phyloP scores from a whole-genome alignment of 2,113 vertebrate genomes.

The Dissostichus mawsoni region DNA sequence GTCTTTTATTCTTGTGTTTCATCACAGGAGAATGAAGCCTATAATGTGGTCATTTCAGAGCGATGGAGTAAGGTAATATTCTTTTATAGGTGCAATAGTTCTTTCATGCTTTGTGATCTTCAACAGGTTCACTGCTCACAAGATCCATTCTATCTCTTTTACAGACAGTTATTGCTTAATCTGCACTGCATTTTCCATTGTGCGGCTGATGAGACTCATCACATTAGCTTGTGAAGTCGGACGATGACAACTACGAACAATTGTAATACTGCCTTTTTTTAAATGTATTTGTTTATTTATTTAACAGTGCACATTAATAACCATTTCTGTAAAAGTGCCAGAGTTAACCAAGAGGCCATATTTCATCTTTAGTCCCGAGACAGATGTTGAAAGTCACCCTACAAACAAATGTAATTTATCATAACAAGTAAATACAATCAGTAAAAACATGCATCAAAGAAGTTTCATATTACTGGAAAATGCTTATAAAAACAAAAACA shows the following conservation, averaged over 20 bases:
- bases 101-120: neutral
- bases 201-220: neutral
- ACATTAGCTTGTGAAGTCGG: slow-evolving; percentile 9
- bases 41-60: neutral
- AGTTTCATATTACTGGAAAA: neutral
- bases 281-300: too few species aligned
- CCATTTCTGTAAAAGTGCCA: too few species aligned
- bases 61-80: neutral
- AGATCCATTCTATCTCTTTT: neutral
- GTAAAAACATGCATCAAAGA: neutral
- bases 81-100: neutral
- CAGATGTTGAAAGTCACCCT: too few species aligned
- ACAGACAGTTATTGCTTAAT: neutral
- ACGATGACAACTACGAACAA: neutral
- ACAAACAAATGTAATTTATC: too few species aligned
- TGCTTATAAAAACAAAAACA: slow-evolving; percentile 4
- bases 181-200: neutral
- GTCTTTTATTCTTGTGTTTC: neutral
- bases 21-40: neutral
- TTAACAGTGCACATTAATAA: too few species aligned
- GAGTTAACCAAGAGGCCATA: too few species aligned
- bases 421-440: too few species aligned
- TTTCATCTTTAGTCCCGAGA: too few species aligned
- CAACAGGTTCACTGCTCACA: neutral
- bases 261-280: too few species aligned